A percentile compares a stretch with the other conserved stretches of the same genome.
These are phyloP conservation scores for Dryocosmus kuriphilus DNA, from an alignment of 2,888 invertebrate species.

Conservation along the genomic window DNA sequence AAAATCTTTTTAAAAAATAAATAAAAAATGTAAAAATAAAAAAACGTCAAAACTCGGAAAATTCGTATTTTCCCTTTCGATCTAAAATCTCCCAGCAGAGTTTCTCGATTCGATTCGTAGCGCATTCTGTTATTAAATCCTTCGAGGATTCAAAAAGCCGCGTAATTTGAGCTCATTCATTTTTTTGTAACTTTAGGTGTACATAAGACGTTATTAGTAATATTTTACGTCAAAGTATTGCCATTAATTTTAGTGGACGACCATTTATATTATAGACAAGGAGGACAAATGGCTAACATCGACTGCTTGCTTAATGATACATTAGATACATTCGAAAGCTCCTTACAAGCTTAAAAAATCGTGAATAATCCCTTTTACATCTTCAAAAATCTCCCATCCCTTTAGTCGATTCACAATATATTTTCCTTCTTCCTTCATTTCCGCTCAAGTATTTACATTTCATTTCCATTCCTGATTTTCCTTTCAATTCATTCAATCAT, in stretches of 20 bases:
- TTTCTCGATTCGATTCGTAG: slow-evolving; percentile 15
- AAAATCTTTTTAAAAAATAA: too few relatives aligned
- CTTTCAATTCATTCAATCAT: not conserved
- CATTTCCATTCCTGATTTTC: slow-evolving; percentile 5
- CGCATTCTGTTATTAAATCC: not conserved
- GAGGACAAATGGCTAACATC: slow-evolving; percentile 75
- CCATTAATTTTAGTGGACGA: slow-evolving; percentile 74
- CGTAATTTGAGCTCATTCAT: slow-evolving; percentile 25
- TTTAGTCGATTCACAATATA: slow-evolving; percentile 9
- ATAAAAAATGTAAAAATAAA: not conserved
- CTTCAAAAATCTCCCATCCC: not conserved
- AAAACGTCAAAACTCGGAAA: slow-evolving; percentile 16
- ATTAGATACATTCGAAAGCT: slow-evolving; percentile 69
- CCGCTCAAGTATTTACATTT: slow-evolving; percentile 42
- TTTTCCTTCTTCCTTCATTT: slow-evolving; percentile 26
- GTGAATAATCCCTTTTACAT: not conserved
- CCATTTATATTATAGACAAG: slow-evolving; percentile 72
- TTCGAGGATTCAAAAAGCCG: not conserved
- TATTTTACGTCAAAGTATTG: slow-evolving; percentile 62
- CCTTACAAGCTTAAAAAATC: slow-evolving; percentile 61
- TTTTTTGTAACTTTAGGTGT: not conserved
- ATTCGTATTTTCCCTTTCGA: slow-evolving; percentile 8
- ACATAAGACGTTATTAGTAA: slow-evolving; percentile 28
- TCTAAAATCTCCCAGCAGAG: not conserved
- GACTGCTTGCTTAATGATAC: slow-evolving; percentile 70